phyloP scores from a whole-genome alignment of 2,888 invertebrate genomes.

The Willowsia nigromaculata region DNA sequence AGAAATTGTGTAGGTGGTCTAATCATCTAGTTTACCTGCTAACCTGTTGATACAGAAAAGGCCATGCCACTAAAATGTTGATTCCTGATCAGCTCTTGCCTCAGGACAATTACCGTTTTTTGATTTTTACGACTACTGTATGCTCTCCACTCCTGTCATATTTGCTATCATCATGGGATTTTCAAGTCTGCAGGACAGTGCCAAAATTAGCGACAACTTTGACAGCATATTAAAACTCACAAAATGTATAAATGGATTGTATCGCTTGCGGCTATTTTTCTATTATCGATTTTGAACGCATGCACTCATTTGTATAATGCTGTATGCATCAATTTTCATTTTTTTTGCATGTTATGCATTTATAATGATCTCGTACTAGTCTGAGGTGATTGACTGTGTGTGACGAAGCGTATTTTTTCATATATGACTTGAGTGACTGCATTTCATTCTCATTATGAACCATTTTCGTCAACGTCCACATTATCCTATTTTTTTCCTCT shows the following conservation, averaged over 20 bases:
- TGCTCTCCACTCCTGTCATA: background rate
- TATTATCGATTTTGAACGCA: background rate
- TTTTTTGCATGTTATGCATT: background rate
- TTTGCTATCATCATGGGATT: background rate
- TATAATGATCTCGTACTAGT: background rate
- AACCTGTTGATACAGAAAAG: conserved; percentile 5
- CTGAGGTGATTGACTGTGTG: background rate
- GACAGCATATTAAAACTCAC: background rate
- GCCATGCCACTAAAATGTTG: too few relatives aligned
- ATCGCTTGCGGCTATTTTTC: background rate
- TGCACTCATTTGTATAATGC: background rate
- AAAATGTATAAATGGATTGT: background rate
- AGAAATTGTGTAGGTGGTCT: background rate
- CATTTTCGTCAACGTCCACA: background rate
- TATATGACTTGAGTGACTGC: background rate
- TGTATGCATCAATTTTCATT: too few relatives aligned
- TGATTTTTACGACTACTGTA: conserved; percentile 7
- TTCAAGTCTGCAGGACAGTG: conserved; percentile 23
- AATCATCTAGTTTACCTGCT: background rate
- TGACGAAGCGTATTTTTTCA: background rate
- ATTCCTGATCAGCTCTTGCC: too few relatives aligned
- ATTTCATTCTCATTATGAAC: conserved; percentile 11
- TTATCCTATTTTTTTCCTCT: background rate
- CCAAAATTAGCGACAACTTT: background rate
- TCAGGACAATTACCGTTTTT: too few relatives aligned